Base-by-base conservation (phyloP, 2,888 invertebrate genomes). In the Helicoverpa assulta region DNA sequence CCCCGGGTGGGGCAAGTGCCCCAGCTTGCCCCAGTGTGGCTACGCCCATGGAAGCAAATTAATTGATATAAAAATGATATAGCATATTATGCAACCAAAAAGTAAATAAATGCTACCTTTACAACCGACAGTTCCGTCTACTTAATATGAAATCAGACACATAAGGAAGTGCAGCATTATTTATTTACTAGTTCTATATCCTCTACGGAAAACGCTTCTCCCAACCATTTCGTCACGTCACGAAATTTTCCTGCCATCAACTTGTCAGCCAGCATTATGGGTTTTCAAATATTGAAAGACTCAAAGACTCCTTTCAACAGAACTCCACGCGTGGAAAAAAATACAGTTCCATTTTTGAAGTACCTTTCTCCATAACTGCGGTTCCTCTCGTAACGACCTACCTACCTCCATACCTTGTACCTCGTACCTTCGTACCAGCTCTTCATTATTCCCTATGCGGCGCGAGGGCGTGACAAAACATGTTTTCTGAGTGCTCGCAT, bases 381-480 rank as follows among this genome's bases (percentile, higher is more conserved):
- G 26, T 63, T 62, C 26, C 51, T n/a, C 47, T 47, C n/a, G n/a
- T 47, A n/a, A 47, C 47, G 47, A 47, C 47, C 47, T 43, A 8
- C 33, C 12, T 40, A 40, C 47, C 16, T 43, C 16, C 47, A 6
- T 47, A 47, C 16, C 47, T 47, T 40, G 40, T 33, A 33, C 10
- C 33, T 16, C 43, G 53, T 50, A 56, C 55, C 21, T 21, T n/a
- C 10, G 10, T 21, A 10, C 18, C n/a, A 0, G 26, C 50, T 19
- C 57, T 3, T 73, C 43, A 65, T 60, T 61, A 73, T 73, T 78
- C 67, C 53, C 56, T 14, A 14, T 21, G 51, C 37, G 60, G 43
- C 10, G 21, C 40, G 29, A 60, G 58, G 19, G 50, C 47, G 62
- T 79, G 80, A 63, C 75, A 59, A n/a, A 29, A 56, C 76, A 75